These are phyloP conservation scores for Diplodus puntazzo DNA, from an alignment of 2,797 vertebrate genomes.

Conservation along the genomic window DNA sequence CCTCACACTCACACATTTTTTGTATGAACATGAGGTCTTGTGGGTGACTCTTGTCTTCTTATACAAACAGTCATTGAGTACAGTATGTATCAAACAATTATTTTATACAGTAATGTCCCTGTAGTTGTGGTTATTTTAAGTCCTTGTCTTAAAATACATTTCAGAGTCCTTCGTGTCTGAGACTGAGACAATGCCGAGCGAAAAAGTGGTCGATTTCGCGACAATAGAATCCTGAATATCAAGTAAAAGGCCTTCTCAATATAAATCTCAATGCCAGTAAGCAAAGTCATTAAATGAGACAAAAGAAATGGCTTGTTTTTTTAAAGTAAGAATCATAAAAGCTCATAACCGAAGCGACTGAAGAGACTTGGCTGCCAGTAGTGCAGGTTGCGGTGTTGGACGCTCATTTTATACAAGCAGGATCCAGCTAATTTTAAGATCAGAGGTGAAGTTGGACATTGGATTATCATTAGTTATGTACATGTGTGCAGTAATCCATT, in stretches of 20 bases:
- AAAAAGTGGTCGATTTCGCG: too few relatives aligned
- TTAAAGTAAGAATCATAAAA: neutral
- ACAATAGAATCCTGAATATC: neutral
- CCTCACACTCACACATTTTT: too few relatives aligned
- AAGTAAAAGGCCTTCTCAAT: neutral
- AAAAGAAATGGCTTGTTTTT: constrained; percentile 1
- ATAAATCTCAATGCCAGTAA: constrained; percentile 2
- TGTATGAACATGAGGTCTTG: too few relatives aligned
- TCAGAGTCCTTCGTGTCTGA: too few relatives aligned
- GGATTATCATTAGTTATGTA: constrained; percentile 9
- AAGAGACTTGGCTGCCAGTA: constrained; percentile 5
- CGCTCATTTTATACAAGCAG: constrained; percentile 7
- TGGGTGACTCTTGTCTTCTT: too few relatives aligned
- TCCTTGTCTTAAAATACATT: too few relatives aligned
- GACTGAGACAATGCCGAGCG: too few relatives aligned
- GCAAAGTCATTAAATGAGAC: neutral
- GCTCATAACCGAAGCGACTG: neutral
- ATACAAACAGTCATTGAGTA: too few relatives aligned
- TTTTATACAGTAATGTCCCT: too few relatives aligned
- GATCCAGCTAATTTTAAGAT: constrained; percentile 25
- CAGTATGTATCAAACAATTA: too few relatives aligned
- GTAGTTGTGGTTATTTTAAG: too few relatives aligned
- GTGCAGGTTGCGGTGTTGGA: constrained; percentile 5
- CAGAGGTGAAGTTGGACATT: constrained; percentile 4
- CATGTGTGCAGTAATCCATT: neutral